phyloP scores from a whole-genome alignment of 2,797 vertebrate genomes.

The Oreochromis grahami region DNA sequence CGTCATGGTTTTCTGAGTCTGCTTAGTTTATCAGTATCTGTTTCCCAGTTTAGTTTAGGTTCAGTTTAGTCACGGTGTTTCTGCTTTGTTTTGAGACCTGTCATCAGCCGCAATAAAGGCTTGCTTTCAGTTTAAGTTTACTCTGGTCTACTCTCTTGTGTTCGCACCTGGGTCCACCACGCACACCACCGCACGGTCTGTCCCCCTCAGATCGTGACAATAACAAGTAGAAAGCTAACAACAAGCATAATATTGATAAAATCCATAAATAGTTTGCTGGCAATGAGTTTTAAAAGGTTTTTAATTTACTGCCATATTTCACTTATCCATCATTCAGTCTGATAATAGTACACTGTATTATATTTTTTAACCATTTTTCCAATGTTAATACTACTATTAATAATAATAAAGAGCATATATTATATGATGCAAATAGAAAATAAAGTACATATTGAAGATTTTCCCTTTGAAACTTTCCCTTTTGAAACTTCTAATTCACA shows the following conservation, averaged over 20 bases:
- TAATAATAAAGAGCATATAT: not conserved
- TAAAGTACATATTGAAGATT: not conserved
- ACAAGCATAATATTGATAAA: not conserved
- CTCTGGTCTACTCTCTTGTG: too few species aligned
- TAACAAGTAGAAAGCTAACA: not conserved
- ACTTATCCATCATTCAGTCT: not conserved
- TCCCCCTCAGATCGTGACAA: too few species aligned
- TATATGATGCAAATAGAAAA: not conserved
- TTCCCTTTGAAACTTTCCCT: not conserved
- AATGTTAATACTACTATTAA: not conserved
- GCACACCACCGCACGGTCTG: too few species aligned
- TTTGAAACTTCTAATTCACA: not conserved
- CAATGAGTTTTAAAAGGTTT: not conserved
- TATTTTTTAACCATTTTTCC: not conserved
- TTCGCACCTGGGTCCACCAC: too few species aligned
- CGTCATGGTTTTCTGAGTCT: too few species aligned
- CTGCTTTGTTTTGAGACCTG: too few species aligned
- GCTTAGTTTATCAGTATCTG: too few species aligned
- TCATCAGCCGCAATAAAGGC: too few species aligned
- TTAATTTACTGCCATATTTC: not conserved
- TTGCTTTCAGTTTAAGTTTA: too few species aligned
- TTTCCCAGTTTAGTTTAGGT: too few species aligned
- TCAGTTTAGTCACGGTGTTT: too few species aligned
- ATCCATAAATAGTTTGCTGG: not conserved
- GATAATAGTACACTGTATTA: not conserved